phyloP scores from a whole-genome alignment of 1,140 invertebrate species.

The Trigoniulus corallinus region DNA sequence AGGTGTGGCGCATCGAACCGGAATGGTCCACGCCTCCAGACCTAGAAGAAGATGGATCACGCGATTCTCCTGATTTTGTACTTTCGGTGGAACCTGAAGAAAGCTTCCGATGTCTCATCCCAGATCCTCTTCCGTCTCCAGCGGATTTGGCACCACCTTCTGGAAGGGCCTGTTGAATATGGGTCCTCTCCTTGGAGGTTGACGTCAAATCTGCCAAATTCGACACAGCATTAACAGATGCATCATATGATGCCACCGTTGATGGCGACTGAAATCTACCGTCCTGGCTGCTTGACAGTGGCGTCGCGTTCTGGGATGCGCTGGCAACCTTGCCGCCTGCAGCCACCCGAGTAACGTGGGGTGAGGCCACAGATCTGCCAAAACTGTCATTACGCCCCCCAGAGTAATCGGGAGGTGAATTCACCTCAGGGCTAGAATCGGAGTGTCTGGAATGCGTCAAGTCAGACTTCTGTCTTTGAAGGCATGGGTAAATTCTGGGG shows the following conservation, averaged over 20 bases:
- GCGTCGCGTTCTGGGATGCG: too few species aligned
- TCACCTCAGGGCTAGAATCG: not conserved
- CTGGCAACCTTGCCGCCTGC: too few species aligned
- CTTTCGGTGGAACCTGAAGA: constrained; percentile 40
- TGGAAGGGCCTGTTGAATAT: not conserved
- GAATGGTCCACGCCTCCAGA: too few species aligned
- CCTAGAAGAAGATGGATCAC: too few species aligned
- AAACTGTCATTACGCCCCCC: not conserved
- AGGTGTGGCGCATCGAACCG: constrained; percentile 5
- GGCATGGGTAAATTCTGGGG: constrained; percentile 5
- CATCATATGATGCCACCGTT: too few species aligned
- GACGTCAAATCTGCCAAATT: too few species aligned
- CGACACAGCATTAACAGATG: too few species aligned
- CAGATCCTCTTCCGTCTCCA: not conserved
- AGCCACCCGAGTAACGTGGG: too few species aligned
- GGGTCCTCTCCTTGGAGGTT: too few species aligned
- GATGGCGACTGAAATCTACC: too few species aligned
- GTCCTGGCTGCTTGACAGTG: too few species aligned
- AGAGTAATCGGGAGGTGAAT: constrained; percentile 7
- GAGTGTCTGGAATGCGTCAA: constrained; percentile 18
- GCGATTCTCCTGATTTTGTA: constrained; percentile 23
- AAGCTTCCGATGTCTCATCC: too few species aligned
- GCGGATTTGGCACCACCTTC: not conserved
- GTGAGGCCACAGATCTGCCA: not conserved
- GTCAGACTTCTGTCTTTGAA: constrained; percentile 28